Evolutionary conservation across 1,140 invertebrate genomes (phyloP).

Genomic region (Xylocopa sonorina): DNA sequence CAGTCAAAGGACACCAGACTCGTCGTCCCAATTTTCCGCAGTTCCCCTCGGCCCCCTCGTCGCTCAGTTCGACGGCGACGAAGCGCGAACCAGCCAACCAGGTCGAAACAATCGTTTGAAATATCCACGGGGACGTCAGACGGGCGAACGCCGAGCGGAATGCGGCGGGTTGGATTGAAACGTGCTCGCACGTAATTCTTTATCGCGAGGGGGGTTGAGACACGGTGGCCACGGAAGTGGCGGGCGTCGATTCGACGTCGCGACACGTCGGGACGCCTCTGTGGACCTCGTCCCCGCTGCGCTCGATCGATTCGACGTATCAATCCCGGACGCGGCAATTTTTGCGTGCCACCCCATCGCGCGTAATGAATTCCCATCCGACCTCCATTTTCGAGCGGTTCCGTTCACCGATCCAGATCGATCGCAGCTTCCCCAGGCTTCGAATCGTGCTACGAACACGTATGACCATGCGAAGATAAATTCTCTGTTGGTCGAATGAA

Average conservation of each 20-base stretch:
- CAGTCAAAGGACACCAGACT: no score
- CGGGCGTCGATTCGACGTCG: constrained; percentile 33
- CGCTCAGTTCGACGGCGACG: not conserved
- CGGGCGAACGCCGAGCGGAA: constrained; percentile 26
- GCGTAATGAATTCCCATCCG: not conserved
- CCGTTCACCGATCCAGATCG: no score
- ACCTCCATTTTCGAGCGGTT: no score
- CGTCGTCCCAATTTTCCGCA: not conserved
- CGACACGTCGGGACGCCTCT: constrained; percentile 38
- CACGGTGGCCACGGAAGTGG: constrained; percentile 15
- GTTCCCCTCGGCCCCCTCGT: not conserved
- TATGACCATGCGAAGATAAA: no score
- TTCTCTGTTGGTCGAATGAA: not conserved
- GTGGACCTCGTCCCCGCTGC: constrained; percentile 9
- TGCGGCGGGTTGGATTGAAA: constrained; percentile 19
- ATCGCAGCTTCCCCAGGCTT: no score
- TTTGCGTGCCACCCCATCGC: not conserved
- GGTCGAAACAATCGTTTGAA: constrained; percentile 25
- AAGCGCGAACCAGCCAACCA: not conserved
- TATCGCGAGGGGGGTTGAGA: constrained; percentile 32
- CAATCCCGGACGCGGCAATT: not conserved
- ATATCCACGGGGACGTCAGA: constrained; percentile 17
- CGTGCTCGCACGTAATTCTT: constrained; percentile 37
- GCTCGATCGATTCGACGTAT: constrained; percentile 36
- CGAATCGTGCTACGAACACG: no score